phyloP scores from a whole-genome alignment of 2,797 vertebrate species.

The Darevskia nairensis region DNA sequence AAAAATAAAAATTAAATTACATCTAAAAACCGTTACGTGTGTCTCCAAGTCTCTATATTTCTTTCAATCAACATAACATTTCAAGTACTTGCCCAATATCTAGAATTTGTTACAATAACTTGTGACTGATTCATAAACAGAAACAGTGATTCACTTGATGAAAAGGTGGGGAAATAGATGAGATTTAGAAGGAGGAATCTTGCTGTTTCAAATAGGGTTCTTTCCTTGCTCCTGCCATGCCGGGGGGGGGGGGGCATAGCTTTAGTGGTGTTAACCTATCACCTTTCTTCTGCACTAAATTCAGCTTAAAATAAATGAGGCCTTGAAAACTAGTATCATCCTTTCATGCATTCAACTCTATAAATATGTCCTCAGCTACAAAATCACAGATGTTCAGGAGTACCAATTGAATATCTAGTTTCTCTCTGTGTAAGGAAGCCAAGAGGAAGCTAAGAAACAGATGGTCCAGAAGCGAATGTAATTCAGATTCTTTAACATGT shows the following conservation, averaged over 20 bases:
- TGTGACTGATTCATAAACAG: neutral
- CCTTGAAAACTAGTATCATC: constrained; percentile 17
- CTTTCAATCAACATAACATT: neutral
- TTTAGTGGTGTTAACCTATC: neutral
- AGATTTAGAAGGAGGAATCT: neutral
- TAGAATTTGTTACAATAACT: neutral
- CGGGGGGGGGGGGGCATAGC: neutral
- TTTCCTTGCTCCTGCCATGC: neutral
- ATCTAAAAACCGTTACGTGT: neutral
- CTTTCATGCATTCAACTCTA: neutral
- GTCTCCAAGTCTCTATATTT: neutral
- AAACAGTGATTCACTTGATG: neutral
- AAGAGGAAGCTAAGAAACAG: constrained; percentile 52
- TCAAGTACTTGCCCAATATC: neutral
- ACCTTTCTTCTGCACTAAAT: constrained; percentile 17
- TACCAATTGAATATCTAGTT: constrained; percentile 41
- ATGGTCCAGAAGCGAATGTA: constrained; percentile 30
- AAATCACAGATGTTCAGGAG: constrained; percentile 34
- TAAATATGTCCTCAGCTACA: neutral
- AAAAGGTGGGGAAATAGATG: neutral
- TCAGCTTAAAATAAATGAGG: neutral
- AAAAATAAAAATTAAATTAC: neutral
- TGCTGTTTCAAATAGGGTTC: neutral
- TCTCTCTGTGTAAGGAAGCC: constrained; percentile 40
- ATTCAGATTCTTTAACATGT: constrained; percentile 48